These are phyloP conservation scores for Halcyon chelicuti DNA, from an alignment of 2,797 vertebrate species.

Conservation along the genomic window DNA sequence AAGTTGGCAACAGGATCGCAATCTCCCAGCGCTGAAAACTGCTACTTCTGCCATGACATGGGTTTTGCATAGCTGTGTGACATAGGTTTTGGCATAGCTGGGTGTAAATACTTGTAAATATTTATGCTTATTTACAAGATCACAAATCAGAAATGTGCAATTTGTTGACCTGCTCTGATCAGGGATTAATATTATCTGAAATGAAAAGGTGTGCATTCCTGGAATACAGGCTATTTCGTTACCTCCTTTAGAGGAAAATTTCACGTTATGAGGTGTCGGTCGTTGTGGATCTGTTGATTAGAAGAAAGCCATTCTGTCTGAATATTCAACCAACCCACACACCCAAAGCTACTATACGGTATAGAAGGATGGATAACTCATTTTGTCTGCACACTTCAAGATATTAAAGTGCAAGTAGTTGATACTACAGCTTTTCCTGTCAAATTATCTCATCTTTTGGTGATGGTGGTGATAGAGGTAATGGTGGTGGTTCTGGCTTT, in stretches of 20 bases:
- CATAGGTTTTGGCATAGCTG: neutral
- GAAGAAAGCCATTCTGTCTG: neutral
- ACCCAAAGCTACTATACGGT: neutral
- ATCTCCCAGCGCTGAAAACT: neutral
- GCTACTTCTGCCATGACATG: neutral
- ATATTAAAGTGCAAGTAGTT: neutral
- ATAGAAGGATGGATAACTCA: neutral
- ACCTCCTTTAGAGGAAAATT: neutral
- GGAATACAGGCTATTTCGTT: neutral
- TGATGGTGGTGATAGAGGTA: neutral
- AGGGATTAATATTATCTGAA: neutral
- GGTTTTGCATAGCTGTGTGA: neutral
- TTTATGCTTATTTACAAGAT: neutral
- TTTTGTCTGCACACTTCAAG: neutral
- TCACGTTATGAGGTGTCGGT: neutral
- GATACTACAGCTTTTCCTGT: neutral
- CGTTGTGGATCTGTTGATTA: neutral
- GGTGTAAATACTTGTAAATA: neutral
- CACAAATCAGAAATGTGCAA: neutral
- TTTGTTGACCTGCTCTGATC: neutral
- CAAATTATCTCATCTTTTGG: neutral
- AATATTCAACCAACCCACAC: neutral
- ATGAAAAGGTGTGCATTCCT: neutral
- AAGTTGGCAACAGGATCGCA: neutral
- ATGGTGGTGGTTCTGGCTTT: neutral